phyloP scores from a whole-genome alignment of 2,113 vertebrate species.

The Columba livia region DNA sequence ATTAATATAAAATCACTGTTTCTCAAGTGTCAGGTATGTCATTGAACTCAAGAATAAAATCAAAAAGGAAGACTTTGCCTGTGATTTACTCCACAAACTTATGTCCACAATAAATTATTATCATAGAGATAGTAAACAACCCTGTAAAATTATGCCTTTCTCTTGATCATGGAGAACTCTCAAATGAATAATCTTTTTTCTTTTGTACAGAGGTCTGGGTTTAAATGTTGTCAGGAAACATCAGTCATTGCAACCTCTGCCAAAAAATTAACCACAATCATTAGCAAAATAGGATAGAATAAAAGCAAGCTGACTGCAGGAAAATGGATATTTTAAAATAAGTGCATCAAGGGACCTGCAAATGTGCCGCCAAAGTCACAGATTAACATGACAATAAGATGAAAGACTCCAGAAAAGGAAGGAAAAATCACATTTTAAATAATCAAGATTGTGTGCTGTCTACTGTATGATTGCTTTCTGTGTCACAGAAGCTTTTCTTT shows the following conservation, averaged over 20 bases:
- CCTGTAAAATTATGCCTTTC: background rate
- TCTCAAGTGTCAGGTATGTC: background rate
- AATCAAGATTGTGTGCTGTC: background rate
- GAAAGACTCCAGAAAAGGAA: background rate
- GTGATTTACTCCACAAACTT: background rate
- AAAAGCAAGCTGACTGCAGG: background rate
- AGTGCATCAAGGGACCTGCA: background rate
- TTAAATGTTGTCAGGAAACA: conserved; percentile 11
- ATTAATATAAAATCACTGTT: background rate
- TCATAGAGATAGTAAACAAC: background rate
- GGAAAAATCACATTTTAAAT: background rate
- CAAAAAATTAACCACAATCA: conserved; percentile 20
- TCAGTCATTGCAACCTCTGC: background rate
- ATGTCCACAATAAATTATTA: background rate
- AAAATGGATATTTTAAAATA: background rate
- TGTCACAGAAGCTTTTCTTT: background rate
- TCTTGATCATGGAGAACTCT: background rate
- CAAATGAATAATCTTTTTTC: background rate
- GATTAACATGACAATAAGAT: background rate
- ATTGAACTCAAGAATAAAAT: background rate
- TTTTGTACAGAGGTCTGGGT: background rate
- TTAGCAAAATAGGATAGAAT: background rate
- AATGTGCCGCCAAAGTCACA: background rate
- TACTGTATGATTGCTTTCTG: background rate
- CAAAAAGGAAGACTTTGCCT: background rate